Evolutionary conservation across 2,113 vertebrate genomes (phyloP).

Genomic region (Coturnix japonica): DNA sequence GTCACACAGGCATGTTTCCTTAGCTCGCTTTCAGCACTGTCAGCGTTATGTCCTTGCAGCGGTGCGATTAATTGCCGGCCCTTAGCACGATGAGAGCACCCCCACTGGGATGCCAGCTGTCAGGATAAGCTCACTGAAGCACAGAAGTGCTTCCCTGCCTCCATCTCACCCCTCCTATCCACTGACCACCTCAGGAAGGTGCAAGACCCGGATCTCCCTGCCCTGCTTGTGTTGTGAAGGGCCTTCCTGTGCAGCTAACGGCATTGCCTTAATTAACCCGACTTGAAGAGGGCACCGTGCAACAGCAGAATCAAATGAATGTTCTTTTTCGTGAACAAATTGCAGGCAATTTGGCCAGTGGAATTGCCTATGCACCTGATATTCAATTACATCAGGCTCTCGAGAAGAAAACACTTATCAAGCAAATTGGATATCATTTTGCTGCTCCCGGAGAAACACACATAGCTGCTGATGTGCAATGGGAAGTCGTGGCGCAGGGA

Average conservation of each 20-base stretch:
- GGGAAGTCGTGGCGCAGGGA: background rate
- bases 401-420: background rate
- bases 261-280: background rate
- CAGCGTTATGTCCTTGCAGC: background rate
- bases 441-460: background rate
- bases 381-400: background rate
- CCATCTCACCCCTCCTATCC: background rate
- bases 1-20: constrained; percentile 11
- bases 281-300: background rate
- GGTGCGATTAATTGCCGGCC: constrained; percentile 31
- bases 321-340: background rate
- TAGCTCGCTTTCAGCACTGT: background rate
- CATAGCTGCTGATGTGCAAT: accelerated
- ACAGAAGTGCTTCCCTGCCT: background rate
- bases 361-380: background rate
- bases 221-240: background rate
- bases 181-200: background rate
- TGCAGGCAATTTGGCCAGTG: background rate
- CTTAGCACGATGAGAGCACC: constrained; percentile 29
- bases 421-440: background rate
- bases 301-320: background rate
- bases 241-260: accelerated
- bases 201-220: background rate
- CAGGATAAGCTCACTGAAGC: background rate
- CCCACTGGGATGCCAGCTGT: constrained; percentile 3